Evolutionary conservation across 1,140 invertebrate genomes (phyloP), one percentile per base, ranked within the genome.

Genomic region (Dendrolimus punctatus): DNA sequence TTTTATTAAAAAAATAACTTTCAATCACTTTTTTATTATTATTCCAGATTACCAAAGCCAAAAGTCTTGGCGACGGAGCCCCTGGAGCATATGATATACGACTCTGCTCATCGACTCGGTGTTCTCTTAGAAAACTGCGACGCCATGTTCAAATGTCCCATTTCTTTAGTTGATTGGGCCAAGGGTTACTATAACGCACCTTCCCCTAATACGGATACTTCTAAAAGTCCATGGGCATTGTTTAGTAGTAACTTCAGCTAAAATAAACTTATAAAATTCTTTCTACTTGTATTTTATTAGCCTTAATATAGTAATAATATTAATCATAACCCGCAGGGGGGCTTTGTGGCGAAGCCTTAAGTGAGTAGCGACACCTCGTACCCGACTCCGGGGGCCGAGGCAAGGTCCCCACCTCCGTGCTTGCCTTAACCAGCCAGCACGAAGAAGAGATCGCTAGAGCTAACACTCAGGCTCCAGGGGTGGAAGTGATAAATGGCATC

Each of bases 131-230:
- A 77, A 40, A 82, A 90, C 48, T 94, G 93, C 66, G 78, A 86
- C 8, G 83, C 41, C 7, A 51, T 88, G 56, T 94, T 91, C 73
- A 75, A 88, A 46, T 94, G 93, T 77, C 89, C 90, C 10, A 88
- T 94, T 54, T 94, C 93, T 8, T 76, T 94, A 55, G 88, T 94
- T 50, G 92, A 94, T 77, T 89, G 92, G 82, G 92, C 91, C 23
- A 88, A 93, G 58, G 93, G 92, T 23, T 91, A 91, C 77, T 93
- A 93, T 70, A 90, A 90, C 62, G 85, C 85, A 8, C 77, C 82
- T 0, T 67, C 80, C 2, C 72, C 82, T 0, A 66, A 60, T 5
- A 41, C 69, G 1, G 71, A 80, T 40, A 57, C 62, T 4, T 58
- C 62, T 8, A 65, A 36, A n/a, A 73, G 56, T 39, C 79, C 80